These are phyloP conservation scores for Probaryconus sp. DNA, from an alignment of 1,140 invertebrate species.

Conservation along the genomic window DNA sequence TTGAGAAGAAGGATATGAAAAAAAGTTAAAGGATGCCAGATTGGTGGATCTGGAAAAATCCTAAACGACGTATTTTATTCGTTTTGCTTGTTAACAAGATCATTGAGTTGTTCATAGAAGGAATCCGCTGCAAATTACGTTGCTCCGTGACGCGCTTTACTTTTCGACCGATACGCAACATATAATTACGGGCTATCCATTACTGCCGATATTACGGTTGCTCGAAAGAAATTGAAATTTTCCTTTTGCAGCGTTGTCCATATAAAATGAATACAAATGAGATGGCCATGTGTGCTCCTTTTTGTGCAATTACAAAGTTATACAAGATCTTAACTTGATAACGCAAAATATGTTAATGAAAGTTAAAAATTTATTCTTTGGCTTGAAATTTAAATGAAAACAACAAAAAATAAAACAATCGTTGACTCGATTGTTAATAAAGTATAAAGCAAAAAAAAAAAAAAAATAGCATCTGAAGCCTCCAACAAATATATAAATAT, in stretches of 20 bases:
- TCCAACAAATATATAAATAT: no score
- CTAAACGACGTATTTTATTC: background rate
- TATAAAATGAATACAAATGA: conserved; percentile 62
- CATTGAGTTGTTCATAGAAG: conserved; percentile 41
- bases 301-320: conserved; percentile 50
- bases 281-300: conserved; percentile 50
- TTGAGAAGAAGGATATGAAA: no score
- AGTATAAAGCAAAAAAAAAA: no score
- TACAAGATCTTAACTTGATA: conserved; percentile 52
- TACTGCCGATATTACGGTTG: conserved; percentile 54
- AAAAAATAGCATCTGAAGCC: no score
- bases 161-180: conserved; percentile 57
- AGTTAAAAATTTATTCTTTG: no score
- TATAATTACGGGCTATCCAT: conserved; percentile 62
- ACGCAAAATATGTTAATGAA: conserved; percentile 48
- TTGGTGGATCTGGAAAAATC: no score
- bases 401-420: no score
- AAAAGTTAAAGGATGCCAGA: conserved; percentile 30
- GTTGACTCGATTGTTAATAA: no score
- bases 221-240: conserved; percentile 52
- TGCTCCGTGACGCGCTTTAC: conserved; percentile 35
- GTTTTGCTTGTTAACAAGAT: conserved; percentile 38
- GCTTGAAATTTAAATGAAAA: no score
- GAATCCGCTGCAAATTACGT: conserved; percentile 33
- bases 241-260: conserved; percentile 43